Conservation (phyloP, 2,888 invertebrate species). For the Cephus spinipes region DNA sequence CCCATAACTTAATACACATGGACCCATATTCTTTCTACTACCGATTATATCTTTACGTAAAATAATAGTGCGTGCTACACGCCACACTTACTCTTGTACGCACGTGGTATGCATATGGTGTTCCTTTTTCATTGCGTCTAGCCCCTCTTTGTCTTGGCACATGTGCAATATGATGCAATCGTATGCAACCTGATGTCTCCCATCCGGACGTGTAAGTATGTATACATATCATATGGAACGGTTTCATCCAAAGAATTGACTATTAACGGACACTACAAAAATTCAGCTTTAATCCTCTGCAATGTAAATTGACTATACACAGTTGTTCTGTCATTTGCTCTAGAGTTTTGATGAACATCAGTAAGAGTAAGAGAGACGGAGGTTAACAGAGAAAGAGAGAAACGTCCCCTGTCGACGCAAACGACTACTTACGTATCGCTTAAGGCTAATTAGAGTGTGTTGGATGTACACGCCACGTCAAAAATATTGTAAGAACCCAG, state of each 20-base stretch:
- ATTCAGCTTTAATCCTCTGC: not conserved
- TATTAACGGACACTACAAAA: not conserved
- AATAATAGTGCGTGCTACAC: not conserved
- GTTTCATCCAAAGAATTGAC: not conserved
- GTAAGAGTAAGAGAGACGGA: not conserved
- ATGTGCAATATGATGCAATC: slow-evolving; percentile 39
- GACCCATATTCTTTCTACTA: not conserved
- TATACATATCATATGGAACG: not conserved
- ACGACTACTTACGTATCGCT: not conserved
- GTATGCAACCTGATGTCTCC: not conserved
- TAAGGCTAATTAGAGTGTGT: not conserved
- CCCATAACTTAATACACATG: not conserved
- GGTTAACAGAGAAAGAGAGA: too few relatives aligned
- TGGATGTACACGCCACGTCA: not conserved
- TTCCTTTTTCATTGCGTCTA: not conserved
- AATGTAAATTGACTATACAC: not conserved
- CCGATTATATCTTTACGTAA: not conserved
- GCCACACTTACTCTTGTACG: not conserved
- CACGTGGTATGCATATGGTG: not conserved
- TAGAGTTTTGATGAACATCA: not conserved
- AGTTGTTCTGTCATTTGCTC: not conserved
- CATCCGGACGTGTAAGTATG: not conserved
- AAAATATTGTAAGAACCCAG: not conserved
- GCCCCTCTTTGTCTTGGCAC: slow-evolving; percentile 18
- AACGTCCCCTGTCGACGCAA: not conserved